These are phyloP conservation scores for Oreochromis niloticus DNA, from an alignment of 2,113 vertebrate genomes.

Conservation along the genomic window DNA sequence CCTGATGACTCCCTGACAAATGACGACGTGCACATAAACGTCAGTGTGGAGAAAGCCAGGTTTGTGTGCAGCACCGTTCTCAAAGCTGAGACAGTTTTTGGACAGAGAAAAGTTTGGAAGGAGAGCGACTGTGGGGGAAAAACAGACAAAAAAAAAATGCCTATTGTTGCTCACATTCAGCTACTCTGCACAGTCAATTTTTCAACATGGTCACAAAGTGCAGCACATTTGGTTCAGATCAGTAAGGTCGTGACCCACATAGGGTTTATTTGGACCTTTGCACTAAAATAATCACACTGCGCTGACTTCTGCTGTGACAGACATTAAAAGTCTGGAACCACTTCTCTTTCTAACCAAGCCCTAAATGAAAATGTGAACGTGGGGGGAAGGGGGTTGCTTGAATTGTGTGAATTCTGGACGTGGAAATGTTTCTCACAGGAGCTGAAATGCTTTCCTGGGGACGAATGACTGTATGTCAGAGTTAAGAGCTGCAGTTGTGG, in stretches of 20 bases:
- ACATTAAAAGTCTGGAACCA: slow-evolving; percentile 62
- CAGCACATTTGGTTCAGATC: slow-evolving; percentile 68
- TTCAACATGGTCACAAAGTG: slow-evolving; percentile 39
- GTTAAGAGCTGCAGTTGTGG: slow-evolving; percentile 5
- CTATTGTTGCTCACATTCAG: not conserved
- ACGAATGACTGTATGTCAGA: not conserved
- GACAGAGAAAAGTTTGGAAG: not conserved
- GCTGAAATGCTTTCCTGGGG: slow-evolving; percentile 6
- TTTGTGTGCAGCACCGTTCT: not conserved
- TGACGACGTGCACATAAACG: slow-evolving; percentile 33
- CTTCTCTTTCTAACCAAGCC: slow-evolving; percentile 28
- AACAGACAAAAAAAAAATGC: not conserved
- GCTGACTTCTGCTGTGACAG: slow-evolving; percentile 44
- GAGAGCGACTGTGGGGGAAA: not conserved
- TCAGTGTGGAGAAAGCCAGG: not conserved
- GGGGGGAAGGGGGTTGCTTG: not conserved
- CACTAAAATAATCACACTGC: slow-evolving; percentile 59
- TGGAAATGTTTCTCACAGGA: slow-evolving; percentile 16
- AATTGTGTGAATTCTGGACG: slow-evolving; percentile 29
- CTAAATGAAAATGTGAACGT: not conserved
- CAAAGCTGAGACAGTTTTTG: not conserved
- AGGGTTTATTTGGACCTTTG: slow-evolving; percentile 66
- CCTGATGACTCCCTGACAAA: slow-evolving; percentile 36
- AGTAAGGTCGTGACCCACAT: slow-evolving; percentile 51
- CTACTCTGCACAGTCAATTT: slow-evolving; percentile 2